Percentiles rank a stretch among this genome's conserved stretches.
Evolutionary conservation across 1,140 invertebrate species (phyloP).

Genomic region (Riptortus pedestris): DNA sequence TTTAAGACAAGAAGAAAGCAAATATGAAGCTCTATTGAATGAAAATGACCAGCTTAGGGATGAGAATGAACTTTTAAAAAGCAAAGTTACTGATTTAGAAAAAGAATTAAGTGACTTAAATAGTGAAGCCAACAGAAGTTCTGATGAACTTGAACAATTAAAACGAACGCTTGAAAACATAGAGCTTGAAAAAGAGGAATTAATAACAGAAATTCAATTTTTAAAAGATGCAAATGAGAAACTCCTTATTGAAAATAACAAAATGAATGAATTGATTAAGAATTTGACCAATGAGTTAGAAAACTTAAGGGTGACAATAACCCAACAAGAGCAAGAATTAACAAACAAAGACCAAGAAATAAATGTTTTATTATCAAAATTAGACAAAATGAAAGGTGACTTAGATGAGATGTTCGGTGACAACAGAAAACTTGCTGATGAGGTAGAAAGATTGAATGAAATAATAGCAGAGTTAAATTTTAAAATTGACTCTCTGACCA

Average conservation of each 20-base stretch:
- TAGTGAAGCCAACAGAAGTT: too few species aligned
- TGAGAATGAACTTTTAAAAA: constrained; percentile 5
- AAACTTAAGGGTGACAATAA: too few species aligned
- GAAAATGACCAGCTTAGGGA: constrained; percentile 10
- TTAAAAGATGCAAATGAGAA: neutral
- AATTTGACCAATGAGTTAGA: neutral
- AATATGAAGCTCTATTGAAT: neutral
- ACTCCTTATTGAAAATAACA: neutral
- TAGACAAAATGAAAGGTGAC: neutral
- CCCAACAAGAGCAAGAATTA: too few species aligned
- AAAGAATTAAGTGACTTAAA: neutral
- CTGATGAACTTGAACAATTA: neutral
- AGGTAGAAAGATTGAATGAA: constrained; percentile 3
- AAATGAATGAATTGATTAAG: neutral
- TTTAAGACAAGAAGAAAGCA: neutral
- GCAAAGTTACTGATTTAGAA: neutral
- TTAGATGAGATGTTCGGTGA: neutral
- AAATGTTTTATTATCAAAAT: neutral
- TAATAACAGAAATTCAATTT: neutral
- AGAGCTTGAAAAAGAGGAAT: constrained; percentile 8
- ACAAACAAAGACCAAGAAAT: constrained; percentile 2
- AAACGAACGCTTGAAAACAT: neutral
- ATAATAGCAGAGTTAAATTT: neutral
- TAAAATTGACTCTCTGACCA: neutral
- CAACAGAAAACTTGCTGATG: constrained; percentile 7